phyloP scores from a whole-genome alignment of 2,113 vertebrate genomes.

The Morone saxatilis region DNA sequence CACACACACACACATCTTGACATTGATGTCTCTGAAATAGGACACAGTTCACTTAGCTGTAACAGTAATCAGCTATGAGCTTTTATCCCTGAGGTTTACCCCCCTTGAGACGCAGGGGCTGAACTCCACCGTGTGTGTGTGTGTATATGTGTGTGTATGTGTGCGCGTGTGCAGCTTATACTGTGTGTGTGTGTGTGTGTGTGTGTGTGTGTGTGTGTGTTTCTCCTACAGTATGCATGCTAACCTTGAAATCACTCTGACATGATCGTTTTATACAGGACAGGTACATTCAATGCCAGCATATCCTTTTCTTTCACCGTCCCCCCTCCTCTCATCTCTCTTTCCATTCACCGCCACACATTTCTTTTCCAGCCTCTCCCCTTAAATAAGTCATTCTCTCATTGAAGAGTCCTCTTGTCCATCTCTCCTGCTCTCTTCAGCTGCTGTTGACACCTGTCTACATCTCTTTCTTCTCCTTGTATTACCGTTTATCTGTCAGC shows the following conservation, averaged over 20 bases:
- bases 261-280: conserved; percentile 31
- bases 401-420: conserved; percentile 43
- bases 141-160: not conserved
- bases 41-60: conserved; percentile 74
- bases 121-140: conserved; percentile 3
- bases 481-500: conserved; percentile 57
- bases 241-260: conserved; percentile 50
- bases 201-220: conserved; percentile 9
- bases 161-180: not conserved
- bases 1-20: conserved; percentile 30
- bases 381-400: conserved; percentile 45
- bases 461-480: conserved; percentile 42
- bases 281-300: conserved; percentile 8
- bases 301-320: not conserved
- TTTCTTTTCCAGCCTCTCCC: not conserved
- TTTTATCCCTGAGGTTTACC: conserved; percentile 35
- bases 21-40: conserved; percentile 67
- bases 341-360: conserved; percentile 4
- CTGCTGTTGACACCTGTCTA: conserved; percentile 50
- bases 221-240: not conserved
- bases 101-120: conserved; percentile 21
- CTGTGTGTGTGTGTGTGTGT: not conserved
- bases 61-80: conserved; percentile 62
- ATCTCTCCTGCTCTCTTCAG: conserved; percentile 34
- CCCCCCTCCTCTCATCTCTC: not conserved